Base-by-base conservation (phyloP, 2,797 vertebrate species). In the Rhinophrynus dorsalis region DNA sequence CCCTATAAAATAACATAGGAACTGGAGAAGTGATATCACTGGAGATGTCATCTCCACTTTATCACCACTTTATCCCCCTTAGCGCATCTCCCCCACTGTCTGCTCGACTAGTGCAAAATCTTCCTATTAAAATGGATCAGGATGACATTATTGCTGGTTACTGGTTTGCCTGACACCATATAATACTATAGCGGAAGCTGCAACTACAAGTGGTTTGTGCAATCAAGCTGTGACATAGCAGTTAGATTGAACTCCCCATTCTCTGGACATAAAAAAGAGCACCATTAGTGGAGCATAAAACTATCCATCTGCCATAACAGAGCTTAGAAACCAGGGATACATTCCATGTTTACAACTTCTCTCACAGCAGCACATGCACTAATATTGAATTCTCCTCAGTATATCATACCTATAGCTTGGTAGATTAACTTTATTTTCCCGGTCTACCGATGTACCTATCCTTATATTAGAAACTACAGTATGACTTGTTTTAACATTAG, bases 91-190 rank as follows among this genome's bases (percentile, higher is more conserved):
- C n/a, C n/a, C n/a, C n/a, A 40, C 12, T 40, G 18, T 8, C 15
- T 20, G 55, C 13, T 8, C 26, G 55, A 37, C 35, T n/a, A 58
- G 21, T 42, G 55, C 20, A 58, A 26, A 3, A 3, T 40, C 12
- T 27, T 11, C 11, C 30, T 17, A 18, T 6, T 40, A 40, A 12
- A n/a, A n/a, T 47, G 20, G 20, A 18, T 12, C 20, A 42, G 11
- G 35, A 12, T n/a, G 11, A 23, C n/a, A 15, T 38, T 57, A 58
- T 58, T 58, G 55, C 55, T 58, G 55, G 55, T 42, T 40, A 2
- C 6, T 27, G n/a, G 7, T 26, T 26, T 8, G 30, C 54, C 32
- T 24, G 20, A 58, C 12, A n/a, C 33, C 33, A 26, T 10, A 1
- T n/a, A 58, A 58, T 58, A 37, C 52, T 33, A 21, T 56, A 8